These are phyloP conservation scores for Sebastes hopkinsi DNA, from an alignment of 2,797 vertebrate species.

Conservation along the genomic window DNA sequence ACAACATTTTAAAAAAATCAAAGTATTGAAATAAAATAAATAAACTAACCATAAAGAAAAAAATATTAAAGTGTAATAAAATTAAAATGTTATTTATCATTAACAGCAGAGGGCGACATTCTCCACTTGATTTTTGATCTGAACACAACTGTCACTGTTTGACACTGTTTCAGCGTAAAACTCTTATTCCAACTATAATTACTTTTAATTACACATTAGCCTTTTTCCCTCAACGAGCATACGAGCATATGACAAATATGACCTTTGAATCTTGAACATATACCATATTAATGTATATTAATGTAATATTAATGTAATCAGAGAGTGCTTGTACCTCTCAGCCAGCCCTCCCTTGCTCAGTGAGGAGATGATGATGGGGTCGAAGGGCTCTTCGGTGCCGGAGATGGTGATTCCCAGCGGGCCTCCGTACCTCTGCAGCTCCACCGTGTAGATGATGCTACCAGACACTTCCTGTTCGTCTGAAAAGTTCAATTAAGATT, in stretches of 20 bases:
- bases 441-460: constrained; percentile 97
- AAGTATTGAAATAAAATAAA: not conserved
- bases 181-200: too few relatives aligned
- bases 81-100: not conserved
- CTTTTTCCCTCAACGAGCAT: too few relatives aligned
- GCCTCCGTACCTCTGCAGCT: constrained; percentile 94
- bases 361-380: constrained; percentile 96
- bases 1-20: not conserved
- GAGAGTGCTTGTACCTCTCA: constrained; percentile 81
- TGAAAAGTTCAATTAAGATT: constrained; percentile 56
- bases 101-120: constrained; percentile 42
- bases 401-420: constrained; percentile 98
- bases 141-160: not conserved
- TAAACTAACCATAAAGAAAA: not conserved
- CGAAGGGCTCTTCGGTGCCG: constrained; percentile 96
- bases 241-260: too few relatives aligned
- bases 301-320: not conserved
- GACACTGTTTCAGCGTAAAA: too few relatives aligned
- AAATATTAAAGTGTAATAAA: not conserved
- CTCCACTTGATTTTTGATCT: not conserved
- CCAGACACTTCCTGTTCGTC: constrained; percentile 96
- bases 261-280: too few relatives aligned
- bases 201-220: too few relatives aligned
- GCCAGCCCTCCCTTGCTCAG: constrained; percentile 91
- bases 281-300: too few relatives aligned